phyloP scores from a whole-genome alignment of 2,888 invertebrate species.

The Acholoe squamosa region DNA sequence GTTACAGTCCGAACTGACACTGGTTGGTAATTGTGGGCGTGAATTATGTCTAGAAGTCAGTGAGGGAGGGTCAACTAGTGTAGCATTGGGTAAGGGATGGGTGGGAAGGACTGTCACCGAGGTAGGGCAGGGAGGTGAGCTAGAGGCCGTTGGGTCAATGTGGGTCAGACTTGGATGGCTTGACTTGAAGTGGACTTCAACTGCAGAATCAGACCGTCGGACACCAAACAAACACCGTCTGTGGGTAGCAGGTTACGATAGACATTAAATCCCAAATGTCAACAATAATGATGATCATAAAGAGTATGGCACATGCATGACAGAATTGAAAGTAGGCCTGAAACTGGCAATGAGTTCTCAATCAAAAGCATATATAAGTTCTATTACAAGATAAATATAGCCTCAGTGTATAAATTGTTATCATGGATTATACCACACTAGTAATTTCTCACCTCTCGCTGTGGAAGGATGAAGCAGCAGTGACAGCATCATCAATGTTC shows the following conservation, averaged over 20 bases:
- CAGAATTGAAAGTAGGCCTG: too few relatives aligned
- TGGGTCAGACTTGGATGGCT: conserved; percentile 26
- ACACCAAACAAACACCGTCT: conserved; percentile 22
- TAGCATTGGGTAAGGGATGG: background rate
- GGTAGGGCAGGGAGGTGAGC: background rate
- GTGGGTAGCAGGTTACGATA: too few relatives aligned
- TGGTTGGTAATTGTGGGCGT: too few relatives aligned
- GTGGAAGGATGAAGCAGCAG: conserved; percentile 88
- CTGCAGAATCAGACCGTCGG: background rate
- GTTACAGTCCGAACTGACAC: too few relatives aligned
- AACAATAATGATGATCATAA: background rate
- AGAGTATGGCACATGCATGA: too few relatives aligned
- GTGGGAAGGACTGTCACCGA: background rate
- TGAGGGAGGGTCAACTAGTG: background rate
- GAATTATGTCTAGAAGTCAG: too few relatives aligned
- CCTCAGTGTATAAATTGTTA: too few relatives aligned
- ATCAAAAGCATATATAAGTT: too few relatives aligned
- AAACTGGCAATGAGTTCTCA: too few relatives aligned
- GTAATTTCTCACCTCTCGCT: conserved; percentile 83
- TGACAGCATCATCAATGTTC: conserved; percentile 89
- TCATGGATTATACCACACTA: background rate
- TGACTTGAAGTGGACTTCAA: background rate
- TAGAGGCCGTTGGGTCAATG: background rate
- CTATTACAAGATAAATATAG: too few relatives aligned
- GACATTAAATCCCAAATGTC: too few relatives aligned